Percentiles rank a stretch among this genome's conserved stretches.
These are phyloP conservation scores for Cyprinodon variegatus DNA, from an alignment of 2,113 vertebrate genomes.

Conservation along the genomic window DNA sequence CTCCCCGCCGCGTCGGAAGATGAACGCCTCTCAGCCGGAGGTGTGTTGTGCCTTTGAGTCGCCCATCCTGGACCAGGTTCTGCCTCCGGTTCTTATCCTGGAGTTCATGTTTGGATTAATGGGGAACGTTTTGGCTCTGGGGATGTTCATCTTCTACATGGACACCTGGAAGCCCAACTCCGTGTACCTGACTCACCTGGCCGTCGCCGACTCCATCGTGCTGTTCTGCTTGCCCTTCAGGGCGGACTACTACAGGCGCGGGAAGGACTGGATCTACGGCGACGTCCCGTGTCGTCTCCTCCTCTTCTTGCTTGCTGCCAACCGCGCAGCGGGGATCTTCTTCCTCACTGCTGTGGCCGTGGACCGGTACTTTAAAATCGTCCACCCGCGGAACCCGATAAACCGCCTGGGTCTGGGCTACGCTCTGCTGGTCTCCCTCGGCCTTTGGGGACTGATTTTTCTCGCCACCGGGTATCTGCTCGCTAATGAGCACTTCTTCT, in stretches of 20 bases:
- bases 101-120: constrained; percentile 79
- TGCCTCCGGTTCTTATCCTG: constrained; percentile 78
- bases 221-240: constrained; percentile 82
- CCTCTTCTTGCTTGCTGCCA: constrained; percentile 78
- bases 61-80: constrained; percentile 64
- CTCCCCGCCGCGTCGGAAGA: constrained; percentile 1
- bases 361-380: constrained; percentile 81
- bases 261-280: constrained; percentile 79
- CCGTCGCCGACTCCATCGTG: constrained; percentile 78
- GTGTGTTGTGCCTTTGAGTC: constrained; percentile 77
- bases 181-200: constrained; percentile 80
- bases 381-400: constrained; percentile 72
- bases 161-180: constrained; percentile 81
- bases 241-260: constrained; percentile 80
- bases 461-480: constrained; percentile 76
- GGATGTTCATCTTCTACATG: constrained; percentile 79
- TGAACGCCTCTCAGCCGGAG: constrained; percentile 30
- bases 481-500: constrained; percentile 61
- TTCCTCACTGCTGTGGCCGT: constrained; percentile 83
- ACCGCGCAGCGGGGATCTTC: constrained; percentile 79
- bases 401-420: constrained; percentile 74
- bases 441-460: constrained; percentile 76
- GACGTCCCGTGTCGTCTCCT: constrained; percentile 75
- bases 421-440: constrained; percentile 67
- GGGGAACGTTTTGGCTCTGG: constrained; percentile 77